phyloP scores from a whole-genome alignment of 2,113 vertebrate species.

The Thryonomys swinderianus region DNA sequence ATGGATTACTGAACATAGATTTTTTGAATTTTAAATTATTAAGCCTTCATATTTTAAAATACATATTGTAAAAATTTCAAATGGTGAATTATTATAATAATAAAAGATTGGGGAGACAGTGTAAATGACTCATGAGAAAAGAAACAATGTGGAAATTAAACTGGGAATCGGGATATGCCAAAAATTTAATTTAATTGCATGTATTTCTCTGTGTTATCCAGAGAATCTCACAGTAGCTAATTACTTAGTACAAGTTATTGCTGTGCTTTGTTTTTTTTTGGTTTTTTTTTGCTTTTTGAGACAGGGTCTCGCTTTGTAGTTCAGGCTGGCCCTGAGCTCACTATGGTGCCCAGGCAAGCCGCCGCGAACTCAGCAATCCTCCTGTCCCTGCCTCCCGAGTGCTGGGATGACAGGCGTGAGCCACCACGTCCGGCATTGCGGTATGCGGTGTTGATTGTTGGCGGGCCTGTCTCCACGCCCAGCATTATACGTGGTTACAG shows the following conservation, averaged over 20 bases:
- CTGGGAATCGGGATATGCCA: neutral
- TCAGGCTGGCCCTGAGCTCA: too few species aligned
- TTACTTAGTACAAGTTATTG: neutral
- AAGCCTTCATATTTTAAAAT: constrained; percentile 16
- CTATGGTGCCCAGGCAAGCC: too few species aligned
- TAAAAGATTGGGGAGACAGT: constrained; percentile 39
- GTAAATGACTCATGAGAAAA: constrained; percentile 3
- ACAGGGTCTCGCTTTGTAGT: too few species aligned
- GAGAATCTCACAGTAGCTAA: neutral
- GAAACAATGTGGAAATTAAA: constrained; percentile 49
- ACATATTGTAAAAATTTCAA: neutral
- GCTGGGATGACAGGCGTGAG: too few species aligned
- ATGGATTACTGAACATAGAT: neutral
- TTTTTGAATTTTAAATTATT: constrained; percentile 17
- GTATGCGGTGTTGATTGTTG: too few species aligned
- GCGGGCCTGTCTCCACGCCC: too few species aligned
- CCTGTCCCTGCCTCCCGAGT: too few species aligned
- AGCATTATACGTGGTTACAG: too few species aligned
- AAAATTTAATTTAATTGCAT: constrained; percentile 7
- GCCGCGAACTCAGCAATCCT: too few species aligned
- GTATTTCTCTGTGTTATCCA: neutral
- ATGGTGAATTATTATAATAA: constrained; percentile 49
- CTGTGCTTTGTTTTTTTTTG: neutral
- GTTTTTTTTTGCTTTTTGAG: too few species aligned
- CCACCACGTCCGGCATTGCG: too few species aligned